Evolutionary conservation across 1,140 invertebrate genomes (phyloP), one percentile per base, ranked within the genome.

Genomic region (Ectropis grisescens): DNA sequence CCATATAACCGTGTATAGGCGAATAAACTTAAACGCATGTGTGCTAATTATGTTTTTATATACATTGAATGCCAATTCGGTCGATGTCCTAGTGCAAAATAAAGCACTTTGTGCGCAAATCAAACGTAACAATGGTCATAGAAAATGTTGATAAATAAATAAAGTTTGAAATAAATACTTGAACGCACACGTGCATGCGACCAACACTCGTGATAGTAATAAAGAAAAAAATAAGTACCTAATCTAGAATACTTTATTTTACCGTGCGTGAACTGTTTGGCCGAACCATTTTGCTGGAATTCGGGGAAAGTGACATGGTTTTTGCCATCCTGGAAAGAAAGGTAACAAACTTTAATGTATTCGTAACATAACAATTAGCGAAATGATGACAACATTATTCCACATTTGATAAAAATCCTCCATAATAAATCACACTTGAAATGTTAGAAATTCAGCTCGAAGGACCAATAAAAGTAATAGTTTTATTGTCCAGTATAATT

Each of bases 281-380:
- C 91, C 53, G 90, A 90, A 60, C 91, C 91, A 58, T 93, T 93
- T 83, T 92, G 91, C 79, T 93, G 91, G 62, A 93, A 91, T 82
- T 92, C 91, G 9, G 91, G 91, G 80, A 93, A 93, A 71, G 90
- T 93, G 29, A 93, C 92, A 79, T 93, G 91, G 74, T 93, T 93
- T 82, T 92, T 93, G 35, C 91, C 91, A 71, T 90, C 89, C 90
- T 91, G 69, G n/a, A 36, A 84, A 84, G 42, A 64, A 19, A n/a
- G n/a, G n/a, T n/a, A n/a, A n/a, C n/a, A n/a, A n/a, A n/a, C n/a
- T n/a, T n/a, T n/a, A n/a, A n/a, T n/a, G n/a, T n/a, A n/a, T n/a
- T n/a, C n/a, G n/a, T n/a, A n/a, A n/a, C n/a, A n/a, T n/a, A n/a
- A n/a, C n/a, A n/a, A n/a, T n/a, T n/a, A n/a, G n/a, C n/a, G n/a